These are phyloP conservation scores for Suricata suricatta DNA, from an alignment of 2,113 vertebrate species.

Conservation along the genomic window DNA sequence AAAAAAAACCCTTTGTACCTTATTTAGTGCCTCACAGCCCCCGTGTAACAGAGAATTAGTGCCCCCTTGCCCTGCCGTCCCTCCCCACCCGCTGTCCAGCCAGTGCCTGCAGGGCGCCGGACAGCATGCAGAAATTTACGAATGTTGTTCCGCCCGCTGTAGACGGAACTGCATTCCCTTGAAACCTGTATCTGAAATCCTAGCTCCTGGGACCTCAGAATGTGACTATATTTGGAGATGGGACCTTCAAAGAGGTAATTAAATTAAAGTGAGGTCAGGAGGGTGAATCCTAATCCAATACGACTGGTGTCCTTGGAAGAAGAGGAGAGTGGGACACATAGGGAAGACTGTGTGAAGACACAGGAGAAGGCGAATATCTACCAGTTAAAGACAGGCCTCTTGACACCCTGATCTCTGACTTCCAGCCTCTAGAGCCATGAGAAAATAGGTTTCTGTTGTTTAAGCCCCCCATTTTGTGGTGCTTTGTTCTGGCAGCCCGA, in stretches of 20 bases:
- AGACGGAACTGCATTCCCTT: not conserved
- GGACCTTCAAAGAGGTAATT: not conserved
- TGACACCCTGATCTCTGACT: not conserved
- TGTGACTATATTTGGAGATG: not conserved
- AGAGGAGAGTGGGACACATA: not conserved
- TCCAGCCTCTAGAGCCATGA: not conserved
- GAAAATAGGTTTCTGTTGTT: not conserved
- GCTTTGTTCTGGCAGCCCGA: not conserved
- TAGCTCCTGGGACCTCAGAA: not conserved
- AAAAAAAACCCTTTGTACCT: not conserved
- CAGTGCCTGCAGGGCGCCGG: not conserved
- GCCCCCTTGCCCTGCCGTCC: fast-evolving
- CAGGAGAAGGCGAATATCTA: not conserved
- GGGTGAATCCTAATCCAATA: not conserved
- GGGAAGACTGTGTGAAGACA: not conserved
- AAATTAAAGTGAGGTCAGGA: not conserved
- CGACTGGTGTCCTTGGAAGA: not conserved
- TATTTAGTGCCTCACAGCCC: not conserved
- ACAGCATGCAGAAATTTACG: not conserved
- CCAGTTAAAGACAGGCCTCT: not conserved
- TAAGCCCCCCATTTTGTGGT: not conserved
- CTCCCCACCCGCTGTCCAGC: not conserved
- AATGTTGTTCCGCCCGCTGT: not conserved
- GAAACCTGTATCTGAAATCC: not conserved
- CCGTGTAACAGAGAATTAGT: not conserved